phyloP scores from a whole-genome alignment of 1,140 invertebrate species.

The Tetragnatha versicolor region DNA sequence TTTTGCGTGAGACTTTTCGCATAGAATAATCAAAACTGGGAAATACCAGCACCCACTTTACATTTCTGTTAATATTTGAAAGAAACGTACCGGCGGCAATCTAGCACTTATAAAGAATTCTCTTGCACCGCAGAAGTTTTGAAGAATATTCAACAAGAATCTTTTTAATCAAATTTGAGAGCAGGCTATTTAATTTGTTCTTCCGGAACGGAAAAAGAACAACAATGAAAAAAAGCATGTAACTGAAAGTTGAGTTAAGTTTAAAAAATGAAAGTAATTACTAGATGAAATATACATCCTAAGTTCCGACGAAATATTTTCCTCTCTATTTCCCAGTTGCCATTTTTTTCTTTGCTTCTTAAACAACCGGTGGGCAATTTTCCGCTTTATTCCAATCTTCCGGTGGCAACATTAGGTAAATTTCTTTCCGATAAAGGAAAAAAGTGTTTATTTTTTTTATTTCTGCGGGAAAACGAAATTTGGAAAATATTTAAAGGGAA shows the following conservation, averaged over 20 bases:
- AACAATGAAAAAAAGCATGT: neutral
- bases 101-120: conserved; percentile 2
- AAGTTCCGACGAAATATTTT: neutral
- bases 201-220: neutral
- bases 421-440: conserved; percentile 21
- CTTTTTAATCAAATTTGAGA: conserved; percentile 30
- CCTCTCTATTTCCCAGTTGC: neutral
- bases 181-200: conserved; percentile 29
- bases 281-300: conserved; percentile 1
- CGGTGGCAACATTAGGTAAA: conserved; percentile 15
- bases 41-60: conserved; percentile 42
- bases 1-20: conserved; percentile 27
- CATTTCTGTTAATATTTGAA: conserved; percentile 46
- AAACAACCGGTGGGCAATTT: conserved; percentile 14
- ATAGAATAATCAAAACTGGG: conserved; percentile 28
- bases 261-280: conserved; percentile 36
- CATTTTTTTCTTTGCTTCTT: neutral
- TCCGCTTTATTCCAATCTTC: conserved; percentile 8
- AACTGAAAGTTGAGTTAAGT: conserved; percentile 9
- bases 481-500: neutral
- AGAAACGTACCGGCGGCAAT: conserved; percentile 10
- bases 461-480: neutral
- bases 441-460: conserved; percentile 1
- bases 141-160: conserved; percentile 29
- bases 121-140: neutral